Evolutionary conservation across 1,140 invertebrate species (phyloP).

Genomic region (Drosophila tani): DNA sequence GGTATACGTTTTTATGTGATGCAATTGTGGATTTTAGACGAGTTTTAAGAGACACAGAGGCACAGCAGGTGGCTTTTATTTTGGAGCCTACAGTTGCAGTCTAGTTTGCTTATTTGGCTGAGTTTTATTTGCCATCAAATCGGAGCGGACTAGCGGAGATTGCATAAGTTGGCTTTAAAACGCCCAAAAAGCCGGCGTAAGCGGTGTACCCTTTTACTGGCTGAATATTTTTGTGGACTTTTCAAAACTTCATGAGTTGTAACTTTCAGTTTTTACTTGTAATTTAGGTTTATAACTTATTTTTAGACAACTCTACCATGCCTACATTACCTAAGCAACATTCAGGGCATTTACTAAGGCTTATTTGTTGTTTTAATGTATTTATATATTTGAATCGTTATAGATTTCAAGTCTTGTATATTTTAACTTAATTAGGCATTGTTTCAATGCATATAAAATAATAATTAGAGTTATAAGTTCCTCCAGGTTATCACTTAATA

Average conservation of each 20-base stretch:
- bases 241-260: slow-evolving; percentile 6
- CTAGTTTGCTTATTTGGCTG: slow-evolving; percentile 40
- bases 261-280: slow-evolving; percentile 8
- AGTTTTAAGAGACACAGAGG: slow-evolving; percentile 27
- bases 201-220: slow-evolving; percentile 1
- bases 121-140: slow-evolving; percentile 37
- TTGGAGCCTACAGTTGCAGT: slow-evolving; percentile 21
- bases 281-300: neutral
- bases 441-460: neutral
- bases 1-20: slow-evolving; percentile 60
- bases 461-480: rapidly evolving
- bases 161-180: slow-evolving; percentile 33
- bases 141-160: slow-evolving; percentile 1
- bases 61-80: slow-evolving; percentile 40
- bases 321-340: neutral
- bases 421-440: too few relatives aligned
- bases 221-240: neutral
- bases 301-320: neutral
- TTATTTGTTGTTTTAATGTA: neutral
- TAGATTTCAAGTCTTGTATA: too few relatives aligned
- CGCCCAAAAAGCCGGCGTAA: slow-evolving; percentile 1
- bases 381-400: neutral
- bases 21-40: slow-evolving; percentile 48
- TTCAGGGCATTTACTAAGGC: neutral
- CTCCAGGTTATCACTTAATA: neutral